Evolutionary conservation across 2,113 vertebrate genomes (phyloP).

Genomic region (Cebidichthys violaceus): DNA sequence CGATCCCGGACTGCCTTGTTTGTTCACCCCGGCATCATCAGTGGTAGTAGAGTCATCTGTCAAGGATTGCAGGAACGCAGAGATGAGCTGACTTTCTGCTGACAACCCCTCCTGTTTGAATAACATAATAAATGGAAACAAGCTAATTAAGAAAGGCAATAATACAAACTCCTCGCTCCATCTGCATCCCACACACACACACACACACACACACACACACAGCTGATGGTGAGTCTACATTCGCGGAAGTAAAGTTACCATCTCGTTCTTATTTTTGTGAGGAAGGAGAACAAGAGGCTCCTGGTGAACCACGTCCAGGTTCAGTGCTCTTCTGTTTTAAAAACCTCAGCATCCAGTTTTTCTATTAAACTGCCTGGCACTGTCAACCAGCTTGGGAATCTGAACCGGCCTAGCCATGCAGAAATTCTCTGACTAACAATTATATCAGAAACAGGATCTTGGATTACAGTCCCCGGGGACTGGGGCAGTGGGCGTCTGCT

Average conservation of each 20-base stretch:
- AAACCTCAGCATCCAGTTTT: conserved; percentile 88
- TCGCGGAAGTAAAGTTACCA: conserved; percentile 66
- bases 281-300: conserved; percentile 78
- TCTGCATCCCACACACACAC: conserved; percentile 39
- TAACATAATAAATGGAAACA: conserved; percentile 84
- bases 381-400: conserved; percentile 88
- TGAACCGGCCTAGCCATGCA: conserved; percentile 85
- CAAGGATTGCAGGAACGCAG: conserved; percentile 86
- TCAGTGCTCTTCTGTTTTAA: conserved; percentile 85
- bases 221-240: conserved; percentile 33
- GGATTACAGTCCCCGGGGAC: conserved; percentile 86
- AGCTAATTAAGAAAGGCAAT: conserved; percentile 83
- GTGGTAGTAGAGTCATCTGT: conserved; percentile 82
- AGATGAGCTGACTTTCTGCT: conserved; percentile 87
- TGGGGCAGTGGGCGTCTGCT: conserved; percentile 85
- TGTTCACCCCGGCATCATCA: conserved; percentile 85
- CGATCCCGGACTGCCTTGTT: conserved; percentile 85
- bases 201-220: conserved; percentile 7
- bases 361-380: conserved; percentile 89
- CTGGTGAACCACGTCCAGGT: conserved; percentile 83
- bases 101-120: conserved; percentile 91
- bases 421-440: conserved; percentile 91
- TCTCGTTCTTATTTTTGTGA: conserved; percentile 66
- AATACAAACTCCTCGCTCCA: conserved; percentile 57
- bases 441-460: conserved; percentile 91